Percentiles rank a stretch among this genome's conserved stretches.
These are phyloP conservation scores for Orbicella faveolata DNA, from an alignment of 64 coral and sea anemone species.

Conservation along the genomic window DNA sequence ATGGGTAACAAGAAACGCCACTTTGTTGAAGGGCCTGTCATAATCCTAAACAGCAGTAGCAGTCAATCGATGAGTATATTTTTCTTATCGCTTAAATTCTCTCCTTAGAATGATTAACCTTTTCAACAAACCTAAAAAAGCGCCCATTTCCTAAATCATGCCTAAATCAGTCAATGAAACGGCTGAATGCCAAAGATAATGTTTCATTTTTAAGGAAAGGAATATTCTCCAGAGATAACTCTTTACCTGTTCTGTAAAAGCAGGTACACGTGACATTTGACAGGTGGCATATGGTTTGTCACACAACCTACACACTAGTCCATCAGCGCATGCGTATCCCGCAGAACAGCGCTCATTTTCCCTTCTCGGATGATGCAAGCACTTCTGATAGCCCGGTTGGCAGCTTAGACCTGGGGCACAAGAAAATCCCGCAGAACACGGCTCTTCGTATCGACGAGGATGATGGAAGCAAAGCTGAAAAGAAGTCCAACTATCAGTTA, in stretches of 20 bases:
- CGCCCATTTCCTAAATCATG: too few relatives aligned
- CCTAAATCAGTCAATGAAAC: too few relatives aligned
- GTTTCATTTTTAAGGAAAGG: background rate
- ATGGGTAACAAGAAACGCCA: slow-evolving; percentile 94
- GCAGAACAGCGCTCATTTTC: slow-evolving; percentile 91
- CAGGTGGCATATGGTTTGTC: slow-evolving; percentile 77
- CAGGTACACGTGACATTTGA: slow-evolving; percentile 70
- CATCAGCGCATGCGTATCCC: slow-evolving; percentile 72
- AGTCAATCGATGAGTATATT: background rate
- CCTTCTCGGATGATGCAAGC: slow-evolving; percentile 72
- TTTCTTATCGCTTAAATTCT: background rate
- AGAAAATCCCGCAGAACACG: slow-evolving; percentile 71
- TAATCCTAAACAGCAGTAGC: slow-evolving; percentile 45
- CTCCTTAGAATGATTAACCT: background rate
- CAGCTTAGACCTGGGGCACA: slow-evolving; percentile 82
- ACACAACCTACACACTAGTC: slow-evolving; percentile 77
- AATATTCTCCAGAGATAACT: background rate
- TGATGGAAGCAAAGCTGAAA: slow-evolving; percentile 70
- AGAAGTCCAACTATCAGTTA: background rate
- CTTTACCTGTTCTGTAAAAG: slow-evolving; percentile 63
- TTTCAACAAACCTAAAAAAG: too few relatives aligned
- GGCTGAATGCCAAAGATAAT: background rate
- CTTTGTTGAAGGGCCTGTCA: slow-evolving; percentile 82
- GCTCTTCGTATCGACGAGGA: slow-evolving; percentile 61
- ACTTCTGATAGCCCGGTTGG: slow-evolving; percentile 81